These are phyloP conservation scores for Oscheius sp. DNA, from an alignment of 2,888 invertebrate genomes.

Conservation along the genomic window DNA sequence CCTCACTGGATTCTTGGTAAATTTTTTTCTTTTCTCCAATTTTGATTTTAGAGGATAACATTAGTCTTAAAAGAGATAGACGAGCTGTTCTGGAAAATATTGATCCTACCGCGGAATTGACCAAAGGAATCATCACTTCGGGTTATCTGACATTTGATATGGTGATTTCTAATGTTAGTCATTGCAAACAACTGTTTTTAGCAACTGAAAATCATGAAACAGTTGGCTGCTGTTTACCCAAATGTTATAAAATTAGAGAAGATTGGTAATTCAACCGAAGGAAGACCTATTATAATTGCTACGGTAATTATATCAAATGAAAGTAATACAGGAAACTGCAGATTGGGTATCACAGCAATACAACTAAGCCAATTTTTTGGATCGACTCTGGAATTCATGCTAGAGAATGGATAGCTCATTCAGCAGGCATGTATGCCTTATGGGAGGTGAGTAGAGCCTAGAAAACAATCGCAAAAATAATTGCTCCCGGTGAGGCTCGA, in stretches of 20 bases:
- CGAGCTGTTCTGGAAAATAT: slow-evolving; percentile 10
- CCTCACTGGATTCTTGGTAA: slow-evolving; percentile 26
- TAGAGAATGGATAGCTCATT: slow-evolving; percentile 30
- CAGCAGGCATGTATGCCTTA: slow-evolving; percentile 24
- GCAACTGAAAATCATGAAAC: not conserved
- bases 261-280: not conserved
- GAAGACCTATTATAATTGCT: slow-evolving; percentile 6
- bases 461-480: slow-evolving; percentile 21
- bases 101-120: not conserved
- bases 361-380: slow-evolving; percentile 28
- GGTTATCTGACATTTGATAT: slow-evolving; percentile 24
- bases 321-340: not conserved
- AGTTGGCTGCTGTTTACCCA: not conserved
- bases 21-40: too few species aligned
- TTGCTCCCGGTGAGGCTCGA: slow-evolving; percentile 82
- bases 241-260: not conserved
- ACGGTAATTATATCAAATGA: not conserved
- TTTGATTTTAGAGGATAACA: slow-evolving; percentile 22
- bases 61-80: slow-evolving; percentile 5
- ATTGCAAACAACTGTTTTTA: not conserved
- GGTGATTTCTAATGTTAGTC: not conserved
- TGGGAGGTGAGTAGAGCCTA: slow-evolving; percentile 22
- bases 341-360: slow-evolving; percentile 18
- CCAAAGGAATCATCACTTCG: not conserved
- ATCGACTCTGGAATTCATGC: slow-evolving; percentile 34